Conservation (phyloP, 2,888 invertebrate species). For the Drosophila greeni region DNA sequence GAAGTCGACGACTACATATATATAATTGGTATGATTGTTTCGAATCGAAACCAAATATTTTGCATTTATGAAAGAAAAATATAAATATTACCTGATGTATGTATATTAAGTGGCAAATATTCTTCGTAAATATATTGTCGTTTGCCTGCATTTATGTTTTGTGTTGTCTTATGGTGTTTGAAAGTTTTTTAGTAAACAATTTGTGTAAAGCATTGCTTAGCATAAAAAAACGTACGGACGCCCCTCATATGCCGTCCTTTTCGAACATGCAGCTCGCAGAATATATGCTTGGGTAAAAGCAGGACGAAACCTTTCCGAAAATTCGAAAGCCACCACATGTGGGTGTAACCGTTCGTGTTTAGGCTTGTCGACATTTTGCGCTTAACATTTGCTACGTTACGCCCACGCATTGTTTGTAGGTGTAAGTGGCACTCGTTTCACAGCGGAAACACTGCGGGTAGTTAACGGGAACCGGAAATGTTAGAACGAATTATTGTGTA, state of each 20-base stretch:
- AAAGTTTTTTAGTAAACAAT: slow-evolving; percentile 12
- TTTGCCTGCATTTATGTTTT: background rate
- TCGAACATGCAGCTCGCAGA: slow-evolving; percentile 10
- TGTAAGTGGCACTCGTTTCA: slow-evolving; percentile 28
- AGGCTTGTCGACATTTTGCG: slow-evolving; percentile 46
- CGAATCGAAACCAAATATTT: too few relatives aligned
- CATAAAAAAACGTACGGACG: slow-evolving; percentile 10
- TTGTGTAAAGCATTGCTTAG: slow-evolving; percentile 3
- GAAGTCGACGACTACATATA: too few relatives aligned
- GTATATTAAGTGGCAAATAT: background rate
- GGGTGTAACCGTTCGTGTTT: slow-evolving; percentile 55
- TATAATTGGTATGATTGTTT: too few relatives aligned
- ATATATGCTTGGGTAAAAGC: slow-evolving; percentile 25
- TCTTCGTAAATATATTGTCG: background rate
- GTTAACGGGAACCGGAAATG: slow-evolving; percentile 64
- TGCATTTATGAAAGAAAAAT: background rate
- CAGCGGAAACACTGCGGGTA: slow-evolving; percentile 63
- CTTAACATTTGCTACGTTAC: slow-evolving; percentile 33
- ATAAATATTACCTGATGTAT: background rate
- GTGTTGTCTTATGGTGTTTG: background rate
- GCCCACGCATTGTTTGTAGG: slow-evolving; percentile 20
- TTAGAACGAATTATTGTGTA: slow-evolving; percentile 57
- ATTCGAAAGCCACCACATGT: slow-evolving; percentile 13
- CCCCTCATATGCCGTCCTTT: slow-evolving; percentile 34
- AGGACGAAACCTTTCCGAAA: slow-evolving; percentile 34